Base-by-base conservation (phyloP, 2,888 invertebrate genomes). In the Trissoscelio sp. region DNA sequence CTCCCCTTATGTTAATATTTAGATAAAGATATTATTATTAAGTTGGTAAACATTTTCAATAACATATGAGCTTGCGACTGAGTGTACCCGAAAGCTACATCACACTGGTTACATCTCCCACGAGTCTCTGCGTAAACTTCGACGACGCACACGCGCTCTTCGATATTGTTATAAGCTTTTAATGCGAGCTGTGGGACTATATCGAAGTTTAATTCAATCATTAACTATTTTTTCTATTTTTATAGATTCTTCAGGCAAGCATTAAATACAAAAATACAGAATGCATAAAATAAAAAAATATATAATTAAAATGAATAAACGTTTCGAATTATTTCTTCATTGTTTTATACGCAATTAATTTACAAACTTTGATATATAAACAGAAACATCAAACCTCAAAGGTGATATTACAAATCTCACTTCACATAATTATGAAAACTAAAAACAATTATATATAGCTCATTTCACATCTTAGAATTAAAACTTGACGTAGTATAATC, bases 141-240 rank as follows among this genome's bases (percentile, higher is more conserved):
- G 24, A 37, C 31, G 57, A 69, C 70, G 84, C 86, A 85, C 84
- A 84, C 81, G 85, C 85, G 84, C 85, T 83, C 83, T 83, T 82
- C 60, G 44, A 67, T 44, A 75, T 34, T 39, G 55, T 62, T 55
- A 46, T 46, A 69, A 70, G 58, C 70, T 46, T 22, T 46, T 57
- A 58, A 70, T 46, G 16, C 12, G 42, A 39, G 28, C 24, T 31
- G 69, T 42, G 37, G 51, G 34, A 14, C 20, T 46, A 11, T 16
- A 64, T 5, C 12, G 4, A 7, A 12, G 2, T 22, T 20, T 51
- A 20, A 31, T 20, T 20, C n/a, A 18, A 55, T n/a, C 9, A 55
- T 37, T 34, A 18, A n/a, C 20, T 4, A 9, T 2, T 34, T 5
- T 39, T 1, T 31, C 9, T 31, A 3, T 31, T 31, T 31, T 31